Conservation (phyloP, 1,140 invertebrate genomes). For the Coptotermes formosanus region DNA sequence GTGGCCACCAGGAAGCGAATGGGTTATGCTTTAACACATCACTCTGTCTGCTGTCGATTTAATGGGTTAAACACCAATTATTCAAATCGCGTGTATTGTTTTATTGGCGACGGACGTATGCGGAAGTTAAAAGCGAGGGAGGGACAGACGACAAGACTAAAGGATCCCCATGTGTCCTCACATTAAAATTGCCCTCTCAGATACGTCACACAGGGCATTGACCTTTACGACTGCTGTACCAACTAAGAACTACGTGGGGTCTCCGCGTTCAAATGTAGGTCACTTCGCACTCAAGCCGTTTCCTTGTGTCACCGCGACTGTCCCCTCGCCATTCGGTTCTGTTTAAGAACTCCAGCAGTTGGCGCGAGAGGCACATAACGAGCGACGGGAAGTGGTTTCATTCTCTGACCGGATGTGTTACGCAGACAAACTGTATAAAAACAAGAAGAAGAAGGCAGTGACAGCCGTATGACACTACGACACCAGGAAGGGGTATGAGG, state of each 20-base stretch:
- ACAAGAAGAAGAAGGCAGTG: too few relatives aligned
- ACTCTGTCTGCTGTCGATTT: not conserved
- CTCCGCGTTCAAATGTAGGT: not conserved
- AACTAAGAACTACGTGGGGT: not conserved
- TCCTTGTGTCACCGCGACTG: too few relatives aligned
- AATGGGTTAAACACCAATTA: constrained; percentile 6
- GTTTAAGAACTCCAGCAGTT: too few relatives aligned
- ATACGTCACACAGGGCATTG: not conserved
- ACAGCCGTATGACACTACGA: too few relatives aligned
- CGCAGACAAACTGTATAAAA: too few relatives aligned
- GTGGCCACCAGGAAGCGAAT: too few relatives aligned
- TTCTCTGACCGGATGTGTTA: too few relatives aligned
- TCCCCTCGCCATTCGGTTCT: too few relatives aligned
- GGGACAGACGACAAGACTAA: not conserved
- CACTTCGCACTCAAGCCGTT: not conserved
- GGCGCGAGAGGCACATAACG: too few relatives aligned
- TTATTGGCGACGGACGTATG: not conserved
- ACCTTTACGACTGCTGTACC: not conserved
- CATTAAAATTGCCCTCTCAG: not conserved
- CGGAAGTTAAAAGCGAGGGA: not conserved
- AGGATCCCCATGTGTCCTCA: not conserved
- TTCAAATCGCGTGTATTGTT: not conserved
- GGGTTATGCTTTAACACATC: not conserved
- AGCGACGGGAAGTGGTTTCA: too few relatives aligned
- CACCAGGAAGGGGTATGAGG: too few relatives aligned